Base-by-base conservation (phyloP, 2,113 vertebrate genomes). In the Austrofundulus limnaeus region DNA sequence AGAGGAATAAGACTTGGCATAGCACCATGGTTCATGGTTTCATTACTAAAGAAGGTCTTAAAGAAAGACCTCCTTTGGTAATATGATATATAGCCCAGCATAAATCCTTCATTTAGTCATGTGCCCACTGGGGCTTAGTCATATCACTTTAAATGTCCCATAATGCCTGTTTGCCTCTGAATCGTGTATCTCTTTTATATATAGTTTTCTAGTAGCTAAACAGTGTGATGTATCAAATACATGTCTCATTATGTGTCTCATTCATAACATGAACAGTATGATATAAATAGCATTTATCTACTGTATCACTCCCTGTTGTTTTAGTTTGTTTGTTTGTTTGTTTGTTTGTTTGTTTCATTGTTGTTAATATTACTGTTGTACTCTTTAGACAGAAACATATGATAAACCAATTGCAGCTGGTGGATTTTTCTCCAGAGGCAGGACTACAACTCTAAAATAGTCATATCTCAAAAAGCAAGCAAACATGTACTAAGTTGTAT, bases 41-140 rank as follows among this genome's bases (percentile, higher is more conserved):
- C 61, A 31, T 74, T 79, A 54, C 51, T 54, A 15, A 54, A 21
- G 51, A 37, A 54, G 51, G 51, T 54, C 17, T 54, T 54, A 54
- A 37, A 68, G 68, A 60, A 70, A 55, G 52, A 71, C 76, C 66
- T 77, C 70, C 47, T 69, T 69, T 77, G 72, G 64, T 88, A 86
- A 84, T 81, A 52, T 85, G 79, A 83, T 80, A 70, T 73, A 76
- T 71, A 68, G 71, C 61, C 65, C 47, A 54, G 61, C 66, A 82
- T 86, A 82, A 85, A 80, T 75, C 80, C 74, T 60, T 86, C 85
- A 89, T 89, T 85, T 87, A 87, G 78, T 77, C 75, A 61, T 76
- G 21, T 72, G 63, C 71, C 66, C 61, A 52, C 24, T 38, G 59
- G 62, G 78, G 66, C 66, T 85, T 74, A 76, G 78, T 83, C 67